These are phyloP conservation scores for Actenoides hombroni DNA, from an alignment of 2,113 vertebrate species.

Conservation along the genomic window DNA sequence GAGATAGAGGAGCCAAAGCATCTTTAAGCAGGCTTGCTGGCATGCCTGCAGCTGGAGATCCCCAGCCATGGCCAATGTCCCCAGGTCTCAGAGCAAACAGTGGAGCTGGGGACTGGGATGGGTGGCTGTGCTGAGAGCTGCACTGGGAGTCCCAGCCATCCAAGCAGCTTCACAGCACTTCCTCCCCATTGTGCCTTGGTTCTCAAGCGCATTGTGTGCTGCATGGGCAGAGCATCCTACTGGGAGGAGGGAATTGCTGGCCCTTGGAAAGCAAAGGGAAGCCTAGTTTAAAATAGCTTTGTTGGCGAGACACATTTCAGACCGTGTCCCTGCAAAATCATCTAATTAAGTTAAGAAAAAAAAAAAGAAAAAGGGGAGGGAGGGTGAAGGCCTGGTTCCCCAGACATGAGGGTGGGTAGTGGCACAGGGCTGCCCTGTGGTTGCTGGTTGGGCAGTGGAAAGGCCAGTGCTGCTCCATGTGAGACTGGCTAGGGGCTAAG, in stretches of 20 bases:
- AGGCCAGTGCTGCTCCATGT: fast-evolving
- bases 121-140: not conserved
- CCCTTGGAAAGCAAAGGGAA: not conserved
- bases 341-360: not conserved
- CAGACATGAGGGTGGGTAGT: not conserved
- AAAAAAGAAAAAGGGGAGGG: not conserved
- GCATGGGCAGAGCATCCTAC: not conserved
- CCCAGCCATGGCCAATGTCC: not conserved
- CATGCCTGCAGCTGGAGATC: not conserved
- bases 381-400: not conserved
- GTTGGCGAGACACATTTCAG: not conserved
- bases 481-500: not conserved
- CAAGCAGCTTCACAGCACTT: fast-evolving
- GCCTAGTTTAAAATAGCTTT: not conserved
- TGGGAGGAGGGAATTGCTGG: not conserved
- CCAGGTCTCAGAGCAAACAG: not conserved
- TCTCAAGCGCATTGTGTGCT: not conserved
- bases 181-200: not conserved
- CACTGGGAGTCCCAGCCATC: not conserved
- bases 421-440: not conserved
- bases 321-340: not conserved
- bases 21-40: not conserved
- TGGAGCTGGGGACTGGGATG: not conserved
- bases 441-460: fast-evolving
- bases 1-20: not conserved